Percentiles rank a stretch among this genome's conserved stretches.
Conservation (phyloP, 2,113 vertebrate species). For the Pleuronectes platessa region DNA sequence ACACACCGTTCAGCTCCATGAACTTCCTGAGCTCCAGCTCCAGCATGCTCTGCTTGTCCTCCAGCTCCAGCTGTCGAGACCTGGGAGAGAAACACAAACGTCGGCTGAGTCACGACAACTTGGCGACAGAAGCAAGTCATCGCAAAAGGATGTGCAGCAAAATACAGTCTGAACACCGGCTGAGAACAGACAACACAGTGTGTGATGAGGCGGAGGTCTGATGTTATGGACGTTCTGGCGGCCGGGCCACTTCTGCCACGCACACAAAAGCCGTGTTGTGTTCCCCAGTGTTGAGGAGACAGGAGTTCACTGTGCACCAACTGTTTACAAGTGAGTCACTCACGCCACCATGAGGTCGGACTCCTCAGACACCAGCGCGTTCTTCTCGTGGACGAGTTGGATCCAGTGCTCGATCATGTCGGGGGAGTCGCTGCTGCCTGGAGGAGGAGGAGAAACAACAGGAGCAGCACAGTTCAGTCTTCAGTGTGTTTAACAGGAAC, state of each 20-base stretch:
- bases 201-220: conserved; percentile 1
- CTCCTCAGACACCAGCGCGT: conserved; percentile 89
- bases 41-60: conserved; percentile 91
- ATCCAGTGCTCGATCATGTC: conserved; percentile 89
- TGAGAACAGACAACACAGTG: conserved; percentile 20
- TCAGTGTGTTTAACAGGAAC: no score
- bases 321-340: conserved; percentile 62
- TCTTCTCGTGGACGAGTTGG: conserved; percentile 90
- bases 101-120: background rate
- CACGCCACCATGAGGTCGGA: conserved; percentile 95
- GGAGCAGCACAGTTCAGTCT: background rate
- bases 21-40: conserved; percentile 88
- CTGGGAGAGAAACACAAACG: conserved; percentile 72
- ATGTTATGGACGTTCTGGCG: background rate
- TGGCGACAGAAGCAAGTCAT: background rate
- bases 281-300: background rate
- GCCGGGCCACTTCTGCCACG: background rate
- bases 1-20: conserved; percentile 85
- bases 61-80: conserved; percentile 90
- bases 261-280: conserved; percentile 29
- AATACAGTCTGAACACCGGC: background rate
- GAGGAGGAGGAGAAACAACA: background rate
- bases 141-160: background rate
- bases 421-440: conserved; percentile 63
- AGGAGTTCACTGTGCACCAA: background rate